Conservation (phyloP, 2,113 vertebrate genomes). For the Machaerirhynchus nigripectus region DNA sequence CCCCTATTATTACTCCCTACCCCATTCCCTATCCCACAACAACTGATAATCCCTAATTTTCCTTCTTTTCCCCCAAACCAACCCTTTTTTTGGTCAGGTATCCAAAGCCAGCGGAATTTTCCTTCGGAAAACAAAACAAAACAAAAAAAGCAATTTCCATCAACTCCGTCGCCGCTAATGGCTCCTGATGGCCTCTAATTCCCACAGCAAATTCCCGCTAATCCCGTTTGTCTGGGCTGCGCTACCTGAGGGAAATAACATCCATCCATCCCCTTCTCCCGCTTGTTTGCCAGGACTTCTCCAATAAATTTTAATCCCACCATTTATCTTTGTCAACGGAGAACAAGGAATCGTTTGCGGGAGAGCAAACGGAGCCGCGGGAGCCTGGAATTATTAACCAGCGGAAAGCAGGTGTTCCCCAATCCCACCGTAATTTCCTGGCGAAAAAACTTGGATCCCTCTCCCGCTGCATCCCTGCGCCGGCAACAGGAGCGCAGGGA, state of each 20-base stretch:
- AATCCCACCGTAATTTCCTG: conserved; percentile 76
- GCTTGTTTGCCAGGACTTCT: conserved; percentile 83
- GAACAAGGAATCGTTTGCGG: conserved; percentile 91
- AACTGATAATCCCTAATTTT: neutral
- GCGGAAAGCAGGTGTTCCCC: conserved; percentile 87
- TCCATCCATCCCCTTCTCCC: conserved; percentile 76
- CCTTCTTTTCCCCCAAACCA: neutral
- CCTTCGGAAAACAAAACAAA: conserved; percentile 72
- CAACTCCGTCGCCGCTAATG: conserved; percentile 88
- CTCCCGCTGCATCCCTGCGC: conserved; percentile 73
- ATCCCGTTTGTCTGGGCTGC: conserved; percentile 89
- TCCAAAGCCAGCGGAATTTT: conserved; percentile 73
- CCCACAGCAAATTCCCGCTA: conserved; percentile 95
- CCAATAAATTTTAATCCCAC: conserved; percentile 99
- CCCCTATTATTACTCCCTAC: neutral
- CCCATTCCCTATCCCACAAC: neutral
- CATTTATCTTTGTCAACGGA: conserved; percentile 99
- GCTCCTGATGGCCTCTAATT: conserved; percentile 90
- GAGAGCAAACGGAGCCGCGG: conserved; percentile 87
- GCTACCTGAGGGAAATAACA: conserved; percentile 98
- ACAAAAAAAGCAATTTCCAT: conserved; percentile 82
- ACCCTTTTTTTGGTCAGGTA: neutral
- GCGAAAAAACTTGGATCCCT: conserved; percentile 80
- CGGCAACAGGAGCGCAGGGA: conserved; percentile 68
- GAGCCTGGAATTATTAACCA: conserved; percentile 80